A percentile compares a stretch with the other conserved stretches of the same genome.
These are phyloP conservation scores for Seira ritae DNA, from an alignment of 2,888 invertebrate species.

Conservation along the genomic window DNA sequence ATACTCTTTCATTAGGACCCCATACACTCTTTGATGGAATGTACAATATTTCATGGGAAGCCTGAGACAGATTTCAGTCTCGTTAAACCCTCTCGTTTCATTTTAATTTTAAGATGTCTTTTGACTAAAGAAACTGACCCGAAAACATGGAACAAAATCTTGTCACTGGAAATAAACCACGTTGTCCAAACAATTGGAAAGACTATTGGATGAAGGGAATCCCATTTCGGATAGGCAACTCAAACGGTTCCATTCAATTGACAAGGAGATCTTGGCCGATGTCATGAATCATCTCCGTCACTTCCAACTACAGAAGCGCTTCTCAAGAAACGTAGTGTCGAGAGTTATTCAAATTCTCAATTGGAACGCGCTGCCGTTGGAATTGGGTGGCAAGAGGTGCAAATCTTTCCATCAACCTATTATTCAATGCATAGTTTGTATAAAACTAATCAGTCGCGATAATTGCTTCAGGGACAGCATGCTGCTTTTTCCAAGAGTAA, in stretches of 20 bases:
- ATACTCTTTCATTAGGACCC: conserved; percentile 35
- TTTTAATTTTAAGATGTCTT: conserved; percentile 52
- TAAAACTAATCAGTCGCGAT: background rate
- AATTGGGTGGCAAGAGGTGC: conserved; percentile 21
- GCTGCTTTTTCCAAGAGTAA: conserved; percentile 47
- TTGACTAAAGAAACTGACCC: conserved; percentile 51
- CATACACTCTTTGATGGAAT: conserved; percentile 49
- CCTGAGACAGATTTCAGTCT: conserved; percentile 45
- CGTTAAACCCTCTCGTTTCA: conserved; percentile 45
- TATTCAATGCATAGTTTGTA: background rate
- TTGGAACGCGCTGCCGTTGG: conserved; percentile 54
- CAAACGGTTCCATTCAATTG: conserved; percentile 23
- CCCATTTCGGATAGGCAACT: conserved; percentile 39
- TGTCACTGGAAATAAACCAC: conserved; percentile 51
- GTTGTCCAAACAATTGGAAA: conserved; percentile 43
- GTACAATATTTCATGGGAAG: conserved; percentile 55
- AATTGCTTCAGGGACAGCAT: conserved; percentile 44
- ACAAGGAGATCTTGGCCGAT: conserved; percentile 39
- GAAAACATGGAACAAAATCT: conserved; percentile 57
- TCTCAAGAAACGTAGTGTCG: conserved; percentile 48
- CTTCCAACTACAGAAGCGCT: conserved; percentile 55
- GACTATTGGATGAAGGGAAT: conserved; percentile 35
- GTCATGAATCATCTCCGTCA: conserved; percentile 56
- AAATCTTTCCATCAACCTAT: background rate
- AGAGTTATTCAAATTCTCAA: conserved; percentile 47